Evolutionary conservation across 2,888 invertebrate genomes (phyloP).

Genomic region (Mesorhabditis spiculigera): DNA sequence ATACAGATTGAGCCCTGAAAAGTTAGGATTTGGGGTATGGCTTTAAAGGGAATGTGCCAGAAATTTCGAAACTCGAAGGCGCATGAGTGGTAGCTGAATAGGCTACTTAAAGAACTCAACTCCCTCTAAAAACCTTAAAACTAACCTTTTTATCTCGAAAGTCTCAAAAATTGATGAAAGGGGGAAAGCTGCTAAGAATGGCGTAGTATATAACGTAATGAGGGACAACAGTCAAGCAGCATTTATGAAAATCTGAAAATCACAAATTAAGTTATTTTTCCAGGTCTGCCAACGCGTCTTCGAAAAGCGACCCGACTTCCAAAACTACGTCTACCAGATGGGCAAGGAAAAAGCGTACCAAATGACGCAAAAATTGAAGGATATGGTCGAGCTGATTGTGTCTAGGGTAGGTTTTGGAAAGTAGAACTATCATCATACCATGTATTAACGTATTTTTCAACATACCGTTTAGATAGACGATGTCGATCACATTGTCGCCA

Average conservation of each 20-base stretch:
- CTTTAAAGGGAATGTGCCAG: too few species aligned
- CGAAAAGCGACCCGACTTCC: slow-evolving; percentile 55
- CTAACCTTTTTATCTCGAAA: too few species aligned
- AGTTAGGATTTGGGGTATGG: too few species aligned
- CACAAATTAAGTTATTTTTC: slow-evolving; percentile 11
- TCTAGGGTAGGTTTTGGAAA: slow-evolving; percentile 32
- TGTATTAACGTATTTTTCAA: neutral
- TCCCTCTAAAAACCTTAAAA: too few species aligned
- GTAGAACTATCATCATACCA: neutral
- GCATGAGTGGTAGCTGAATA: too few species aligned
- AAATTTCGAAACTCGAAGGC: too few species aligned
- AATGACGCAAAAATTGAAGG: slow-evolving; percentile 44
- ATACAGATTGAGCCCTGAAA: too few species aligned
- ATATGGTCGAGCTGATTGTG: slow-evolving; percentile 51
- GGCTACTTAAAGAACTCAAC: too few species aligned
- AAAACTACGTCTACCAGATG: slow-evolving; percentile 41
- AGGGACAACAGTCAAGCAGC: too few species aligned
- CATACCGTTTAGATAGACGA: slow-evolving; percentile 44
- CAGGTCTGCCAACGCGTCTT: slow-evolving; percentile 50
- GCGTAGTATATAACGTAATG: too few species aligned
- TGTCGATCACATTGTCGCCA: slow-evolving; percentile 41
- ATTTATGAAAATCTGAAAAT: neutral
- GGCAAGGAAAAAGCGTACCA: slow-evolving; percentile 47
- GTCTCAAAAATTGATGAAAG: too few species aligned
- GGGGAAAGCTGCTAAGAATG: too few species aligned